Evolutionary conservation across 1,140 invertebrate genomes (phyloP).

Genomic region (Aphelinus atriplicis): DNA sequence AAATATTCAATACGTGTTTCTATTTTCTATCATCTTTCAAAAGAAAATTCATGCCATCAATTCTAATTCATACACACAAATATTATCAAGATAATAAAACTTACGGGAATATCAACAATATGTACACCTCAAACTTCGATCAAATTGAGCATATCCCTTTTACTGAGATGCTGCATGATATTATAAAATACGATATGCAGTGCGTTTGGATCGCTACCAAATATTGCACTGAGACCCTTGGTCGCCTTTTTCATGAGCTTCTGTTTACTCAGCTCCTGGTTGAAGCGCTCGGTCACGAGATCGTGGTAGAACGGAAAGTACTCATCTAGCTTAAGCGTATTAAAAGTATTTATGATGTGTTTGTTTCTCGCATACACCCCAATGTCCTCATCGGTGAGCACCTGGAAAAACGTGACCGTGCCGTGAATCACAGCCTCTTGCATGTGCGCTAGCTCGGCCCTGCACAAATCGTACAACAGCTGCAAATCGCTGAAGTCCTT

Average conservation of each 20-base stretch:
- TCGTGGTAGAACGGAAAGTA: slow-evolving; percentile 21
- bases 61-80: no score
- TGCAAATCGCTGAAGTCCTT: background rate
- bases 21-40: no score
- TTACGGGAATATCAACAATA: background rate
- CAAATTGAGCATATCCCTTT: slow-evolving; percentile 16
- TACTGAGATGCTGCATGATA: slow-evolving; percentile 4
- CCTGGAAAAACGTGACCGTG: background rate
- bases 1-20: no score
- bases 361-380: slow-evolving; percentile 9
- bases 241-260: slow-evolving; percentile 9
- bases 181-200: slow-evolving; percentile 24
- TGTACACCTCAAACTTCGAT: slow-evolving; percentile 9
- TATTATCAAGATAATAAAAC: no score
- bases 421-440: background rate
- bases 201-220: slow-evolving; percentile 10
- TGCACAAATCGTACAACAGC: slow-evolving; percentile 2
- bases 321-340: background rate
- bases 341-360: slow-evolving; percentile 13
- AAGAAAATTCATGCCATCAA: no score
- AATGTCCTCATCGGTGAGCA: slow-evolving; percentile 6
- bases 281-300: background rate
- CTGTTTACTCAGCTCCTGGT: slow-evolving; percentile 7
- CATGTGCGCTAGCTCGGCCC: background rate
- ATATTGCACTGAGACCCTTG: slow-evolving; percentile 4